Percentiles rank a stretch among this genome's conserved stretches.
phyloP scores from a whole-genome alignment of 2,888 invertebrate species.

The Scaptodrosophila latifasciaeformis region DNA sequence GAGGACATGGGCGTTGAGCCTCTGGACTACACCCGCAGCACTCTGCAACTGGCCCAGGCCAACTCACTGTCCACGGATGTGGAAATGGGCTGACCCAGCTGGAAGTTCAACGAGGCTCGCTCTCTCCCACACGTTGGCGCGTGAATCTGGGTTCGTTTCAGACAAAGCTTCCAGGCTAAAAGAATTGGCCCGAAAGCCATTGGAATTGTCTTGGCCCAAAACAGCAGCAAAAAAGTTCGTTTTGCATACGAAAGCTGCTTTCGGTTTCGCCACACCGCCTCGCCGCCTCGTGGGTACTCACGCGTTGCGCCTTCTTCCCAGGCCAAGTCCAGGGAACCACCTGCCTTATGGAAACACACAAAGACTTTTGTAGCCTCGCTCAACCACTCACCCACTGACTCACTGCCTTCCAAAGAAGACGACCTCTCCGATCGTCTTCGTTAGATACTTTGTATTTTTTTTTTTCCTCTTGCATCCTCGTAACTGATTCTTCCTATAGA shows the following conservation, averaged over 20 bases:
- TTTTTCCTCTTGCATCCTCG: constrained; percentile 31
- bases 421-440: constrained; percentile 29
- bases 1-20: constrained; percentile 57
- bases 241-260: too few species aligned
- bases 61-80: constrained; percentile 24
- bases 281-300: too few species aligned
- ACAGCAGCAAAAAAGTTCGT: too few species aligned
- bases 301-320: too few species aligned
- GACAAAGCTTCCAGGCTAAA: constrained; percentile 1
- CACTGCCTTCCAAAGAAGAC: constrained; percentile 54
- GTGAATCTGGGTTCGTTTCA: constrained; percentile 12
- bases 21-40: constrained; percentile 57
- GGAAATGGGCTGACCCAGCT: constrained; percentile 55
- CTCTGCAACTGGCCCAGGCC: constrained; percentile 44
- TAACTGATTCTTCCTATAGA: constrained; percentile 53
- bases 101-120: constrained; percentile 26
- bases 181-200: too few species aligned
- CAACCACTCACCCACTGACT: constrained; percentile 37
- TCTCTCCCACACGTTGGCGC: constrained; percentile 47
- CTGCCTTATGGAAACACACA: constrained; percentile 30
- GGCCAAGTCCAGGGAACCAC: too few species aligned
- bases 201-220: too few species aligned
- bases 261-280: too few species aligned
- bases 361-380: constrained; percentile 66
- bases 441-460: constrained; percentile 36